Evolutionary conservation across 2,797 vertebrate genomes (phyloP).

Genomic region (Heterohyrax brucei): DNA sequence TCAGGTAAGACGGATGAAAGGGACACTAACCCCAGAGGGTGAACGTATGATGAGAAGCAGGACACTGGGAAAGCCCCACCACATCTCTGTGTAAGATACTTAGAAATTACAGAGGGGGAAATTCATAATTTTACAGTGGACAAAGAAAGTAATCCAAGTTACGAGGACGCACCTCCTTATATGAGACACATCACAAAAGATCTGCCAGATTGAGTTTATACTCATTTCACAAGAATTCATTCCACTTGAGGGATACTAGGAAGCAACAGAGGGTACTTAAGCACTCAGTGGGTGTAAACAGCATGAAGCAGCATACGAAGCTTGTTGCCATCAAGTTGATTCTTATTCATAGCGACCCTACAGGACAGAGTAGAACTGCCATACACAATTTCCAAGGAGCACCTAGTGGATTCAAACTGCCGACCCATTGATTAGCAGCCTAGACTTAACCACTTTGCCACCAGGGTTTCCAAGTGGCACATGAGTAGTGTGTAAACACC

Average conservation of each 20-base stretch:
- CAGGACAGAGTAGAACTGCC: too few species aligned
- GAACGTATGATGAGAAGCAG: too few species aligned
- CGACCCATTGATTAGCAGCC: too few species aligned
- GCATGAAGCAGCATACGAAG: too few species aligned
- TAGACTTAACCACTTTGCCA: too few species aligned
- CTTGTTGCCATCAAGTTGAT: too few species aligned
- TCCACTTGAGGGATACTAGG: background rate
- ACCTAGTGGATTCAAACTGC: too few species aligned
- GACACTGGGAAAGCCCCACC: background rate
- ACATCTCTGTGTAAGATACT: background rate
- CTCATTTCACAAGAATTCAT: background rate
- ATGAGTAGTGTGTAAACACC: background rate
- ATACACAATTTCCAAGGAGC: too few species aligned
- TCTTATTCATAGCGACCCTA: too few species aligned
- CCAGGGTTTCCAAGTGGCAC: background rate
- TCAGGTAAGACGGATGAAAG: background rate
- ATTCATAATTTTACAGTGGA: background rate
- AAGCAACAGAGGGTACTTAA: background rate
- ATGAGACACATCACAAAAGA: background rate
- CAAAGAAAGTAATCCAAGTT: background rate
- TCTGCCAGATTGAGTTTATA: background rate
- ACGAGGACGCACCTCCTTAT: too few species aligned
- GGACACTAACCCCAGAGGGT: background rate
- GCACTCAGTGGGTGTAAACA: fast-evolving
- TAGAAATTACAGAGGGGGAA: background rate